These are phyloP conservation scores for Pasiphila rectangulata DNA, from an alignment of 2,888 invertebrate species.

Conservation along the genomic window DNA sequence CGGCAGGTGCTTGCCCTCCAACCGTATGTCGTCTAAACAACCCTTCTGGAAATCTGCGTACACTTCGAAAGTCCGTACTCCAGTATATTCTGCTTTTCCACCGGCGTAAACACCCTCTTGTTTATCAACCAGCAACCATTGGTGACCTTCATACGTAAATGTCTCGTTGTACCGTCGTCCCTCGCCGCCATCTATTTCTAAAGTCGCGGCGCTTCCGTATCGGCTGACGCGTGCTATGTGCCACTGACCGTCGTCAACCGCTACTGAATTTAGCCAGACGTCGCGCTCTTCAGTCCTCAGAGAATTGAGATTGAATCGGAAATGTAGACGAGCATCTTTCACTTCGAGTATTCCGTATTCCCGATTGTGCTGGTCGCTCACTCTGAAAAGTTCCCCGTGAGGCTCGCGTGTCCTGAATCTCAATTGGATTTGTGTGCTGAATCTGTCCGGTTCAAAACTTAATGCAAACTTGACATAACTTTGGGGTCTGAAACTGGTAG, in stretches of 20 bases:
- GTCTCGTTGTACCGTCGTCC: conserved; percentile 96
- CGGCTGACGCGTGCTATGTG: conserved; percentile 95
- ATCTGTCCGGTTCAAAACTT: conserved; percentile 95
- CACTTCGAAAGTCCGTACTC: conserved; percentile 95
- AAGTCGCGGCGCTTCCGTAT: conserved; percentile 94
- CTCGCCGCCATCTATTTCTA: conserved; percentile 97
- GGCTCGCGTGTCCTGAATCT: conserved; percentile 96
- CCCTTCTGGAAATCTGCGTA: conserved; percentile 97
- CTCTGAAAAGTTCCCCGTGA: conserved; percentile 95
- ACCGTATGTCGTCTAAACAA: conserved; percentile 85
- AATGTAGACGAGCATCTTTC: conserved; percentile 93
- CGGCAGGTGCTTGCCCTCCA: conserved; percentile 97
- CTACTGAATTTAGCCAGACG: conserved; percentile 93
- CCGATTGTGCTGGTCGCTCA: conserved; percentile 95
- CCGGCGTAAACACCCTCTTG: conserved; percentile 98
- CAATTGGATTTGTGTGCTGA: conserved; percentile 95
- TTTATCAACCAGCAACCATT: conserved; percentile 94
- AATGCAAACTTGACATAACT: conserved; percentile 98
- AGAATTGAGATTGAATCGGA: conserved; percentile 96
- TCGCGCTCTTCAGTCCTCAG: conserved; percentile 93
- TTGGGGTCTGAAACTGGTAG: conserved; percentile 95
- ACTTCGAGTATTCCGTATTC: conserved; percentile 96
- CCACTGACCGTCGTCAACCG: conserved; percentile 98
- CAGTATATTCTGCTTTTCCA: conserved; percentile 96
- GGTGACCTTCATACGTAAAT: conserved; percentile 93